Conservation (phyloP, 2,113 vertebrate genomes). For the Atrichornis clamosus region DNA sequence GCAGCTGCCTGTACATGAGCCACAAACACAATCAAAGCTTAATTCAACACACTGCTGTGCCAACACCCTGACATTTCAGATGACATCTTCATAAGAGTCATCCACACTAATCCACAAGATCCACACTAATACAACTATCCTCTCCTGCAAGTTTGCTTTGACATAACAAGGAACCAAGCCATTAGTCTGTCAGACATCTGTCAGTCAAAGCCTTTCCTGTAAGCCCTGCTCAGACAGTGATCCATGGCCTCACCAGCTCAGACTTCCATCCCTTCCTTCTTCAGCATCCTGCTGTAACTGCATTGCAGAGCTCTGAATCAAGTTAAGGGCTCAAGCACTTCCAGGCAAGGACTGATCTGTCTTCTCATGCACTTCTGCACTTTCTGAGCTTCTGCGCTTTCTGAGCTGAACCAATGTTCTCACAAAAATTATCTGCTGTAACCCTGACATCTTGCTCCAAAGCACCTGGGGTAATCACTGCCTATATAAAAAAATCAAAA, state of each 20-base stretch:
- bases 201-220: background rate
- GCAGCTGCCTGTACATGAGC: background rate
- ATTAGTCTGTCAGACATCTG: background rate
- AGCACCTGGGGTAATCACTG: background rate
- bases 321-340: background rate
- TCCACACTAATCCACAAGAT: background rate
- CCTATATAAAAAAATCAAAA: background rate
- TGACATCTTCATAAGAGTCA: background rate
- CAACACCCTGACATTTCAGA: background rate
- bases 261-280: background rate
- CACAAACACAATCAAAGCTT: background rate
- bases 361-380: accelerated
- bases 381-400: background rate
- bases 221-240: background rate
- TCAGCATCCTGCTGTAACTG: background rate
- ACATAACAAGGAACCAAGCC: background rate
- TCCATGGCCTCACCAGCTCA: background rate
- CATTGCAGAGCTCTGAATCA: background rate
- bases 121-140: background rate
- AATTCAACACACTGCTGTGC: background rate
- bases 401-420: background rate
- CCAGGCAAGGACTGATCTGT: background rate
- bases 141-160: background rate
- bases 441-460: accelerated
- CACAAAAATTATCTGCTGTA: background rate